Evolutionary conservation across 2,113 vertebrate genomes (phyloP), one percentile per base, ranked within the genome.

Genomic region (Saguinus imperator): DNA sequence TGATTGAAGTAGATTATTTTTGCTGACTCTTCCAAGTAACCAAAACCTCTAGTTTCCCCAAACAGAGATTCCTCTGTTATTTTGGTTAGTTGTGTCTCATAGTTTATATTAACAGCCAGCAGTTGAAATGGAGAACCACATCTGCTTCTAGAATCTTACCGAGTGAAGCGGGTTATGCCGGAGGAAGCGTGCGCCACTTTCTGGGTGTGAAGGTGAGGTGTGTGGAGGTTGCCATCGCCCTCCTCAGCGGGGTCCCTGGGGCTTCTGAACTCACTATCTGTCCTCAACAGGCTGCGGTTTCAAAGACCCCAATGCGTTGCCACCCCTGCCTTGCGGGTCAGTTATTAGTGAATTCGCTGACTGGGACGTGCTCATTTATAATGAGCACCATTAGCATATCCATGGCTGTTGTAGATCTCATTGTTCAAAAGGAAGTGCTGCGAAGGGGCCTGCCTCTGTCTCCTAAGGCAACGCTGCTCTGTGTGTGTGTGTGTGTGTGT

Each of bases 131-230:
- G 52, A 32, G 11, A 89, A 1, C 8, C 40, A 48, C 10, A 2
- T 20, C 20, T 50, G 18, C 45, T 7, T 75, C 25, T 43, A 27
- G 37, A 87, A 13, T 21, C 68, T 23, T 0, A 6, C 2, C n/a
- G n/a, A 45, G 12, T 27, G 9, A 35, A 64, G 50, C 16, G 37
- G 50, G 9, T 2, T 32, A 0, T 1, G 11, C 18, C 2, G 3
- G 1, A 37, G 48, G 11, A 35, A n/a, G 23, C 11, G 4, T 17
- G 23, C 0, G 2, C 14, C 55, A 0, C 8, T 75, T 14, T 18
- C 12, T 5, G 0, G 1, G 1, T 11, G 2, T 16, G 8, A 61
- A 48, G n/a, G 32, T 8, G 55, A 13, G 8, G 25, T 17, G 29
- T 55, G 32, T 12, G 27, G 61, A 52, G 10, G 21, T 35, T 29